Conservation (phyloP, 35 echinoderm and acorn worm species). For the Nesometra sesokonis region DNA sequence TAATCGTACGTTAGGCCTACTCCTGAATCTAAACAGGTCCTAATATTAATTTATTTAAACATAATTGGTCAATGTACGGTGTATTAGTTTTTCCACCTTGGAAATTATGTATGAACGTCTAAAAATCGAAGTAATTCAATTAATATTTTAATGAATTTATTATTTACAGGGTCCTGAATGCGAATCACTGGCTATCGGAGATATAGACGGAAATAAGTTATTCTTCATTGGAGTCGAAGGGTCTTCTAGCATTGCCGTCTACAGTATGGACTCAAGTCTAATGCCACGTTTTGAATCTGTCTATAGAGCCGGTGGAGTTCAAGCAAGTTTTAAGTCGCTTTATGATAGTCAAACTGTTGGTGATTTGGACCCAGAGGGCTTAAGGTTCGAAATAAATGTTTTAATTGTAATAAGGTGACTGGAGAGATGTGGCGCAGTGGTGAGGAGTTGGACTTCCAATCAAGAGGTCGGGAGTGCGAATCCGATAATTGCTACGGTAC, state of each 20-base stretch:
- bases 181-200: conserved; percentile 15
- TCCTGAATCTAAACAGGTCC: too few species aligned
- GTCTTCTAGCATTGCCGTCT: conserved; percentile 15
- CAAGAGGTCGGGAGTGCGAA: too few species aligned
- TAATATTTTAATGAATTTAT: background rate
- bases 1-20: too few species aligned
- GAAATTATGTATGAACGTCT: too few species aligned
- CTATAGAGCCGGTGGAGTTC: background rate
- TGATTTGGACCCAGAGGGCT: conserved; percentile 24
- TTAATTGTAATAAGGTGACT: too few species aligned
- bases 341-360: background rate
- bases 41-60: too few species aligned
- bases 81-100: too few species aligned
- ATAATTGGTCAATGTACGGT: too few species aligned
- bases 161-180: conserved; percentile 17
- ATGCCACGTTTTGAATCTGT: conserved; percentile 8
- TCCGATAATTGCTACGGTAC: background rate
- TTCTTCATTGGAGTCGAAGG: conserved; percentile 30
- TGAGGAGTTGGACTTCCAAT: too few species aligned
- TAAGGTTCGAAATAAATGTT: conserved; percentile 15
- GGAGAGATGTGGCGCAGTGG: too few species aligned
- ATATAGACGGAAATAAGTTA: conserved; percentile 11
- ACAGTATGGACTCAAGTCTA: background rate
- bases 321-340: conserved; percentile 9
- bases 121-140: too few species aligned